These are phyloP conservation scores for Sapayoa aenigma DNA, from an alignment of 2,113 vertebrate species.

Conservation along the genomic window DNA sequence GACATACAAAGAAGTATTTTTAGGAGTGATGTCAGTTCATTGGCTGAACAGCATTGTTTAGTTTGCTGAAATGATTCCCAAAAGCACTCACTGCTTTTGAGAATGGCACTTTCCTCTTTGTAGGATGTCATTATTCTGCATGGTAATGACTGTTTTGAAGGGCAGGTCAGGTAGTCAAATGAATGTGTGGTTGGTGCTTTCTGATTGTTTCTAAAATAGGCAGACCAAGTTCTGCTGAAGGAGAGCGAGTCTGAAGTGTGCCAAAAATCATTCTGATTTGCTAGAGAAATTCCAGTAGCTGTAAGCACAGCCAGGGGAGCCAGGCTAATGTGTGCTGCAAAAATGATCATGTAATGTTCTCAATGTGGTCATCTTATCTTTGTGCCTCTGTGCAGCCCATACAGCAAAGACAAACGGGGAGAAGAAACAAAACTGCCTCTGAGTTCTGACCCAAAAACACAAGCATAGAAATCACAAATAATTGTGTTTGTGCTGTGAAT, in stretches of 20 bases:
- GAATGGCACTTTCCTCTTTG: not conserved
- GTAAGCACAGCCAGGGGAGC: not conserved
- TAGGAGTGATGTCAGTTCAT: constrained; percentile 5
- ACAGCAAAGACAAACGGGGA: not conserved
- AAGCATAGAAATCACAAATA: not conserved
- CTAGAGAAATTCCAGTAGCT: constrained; percentile 2
- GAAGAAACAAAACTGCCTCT: not conserved
- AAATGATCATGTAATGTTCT: not conserved
- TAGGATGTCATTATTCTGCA: not conserved
- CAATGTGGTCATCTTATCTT: not conserved
- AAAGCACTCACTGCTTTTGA: not conserved
- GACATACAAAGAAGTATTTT: constrained; percentile 14
- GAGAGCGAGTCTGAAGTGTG: constrained; percentile 15
- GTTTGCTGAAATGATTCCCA: not conserved
- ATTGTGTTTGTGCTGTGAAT: not conserved
- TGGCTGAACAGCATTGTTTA: constrained; percentile 1
- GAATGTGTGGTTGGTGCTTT: constrained; percentile 26
- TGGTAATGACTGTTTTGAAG: not conserved
- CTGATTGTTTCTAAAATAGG: constrained; percentile 39
- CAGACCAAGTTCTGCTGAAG: constrained; percentile 36
- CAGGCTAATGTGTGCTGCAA: not conserved
- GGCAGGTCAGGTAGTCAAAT: constrained; percentile 26
- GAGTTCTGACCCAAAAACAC: not conserved
- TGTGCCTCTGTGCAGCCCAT: not conserved
- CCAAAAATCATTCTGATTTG: constrained; percentile 7